These are phyloP conservation scores for Xiphorhynchus elegans DNA, from an alignment of 2,113 vertebrate genomes.

Conservation along the genomic window DNA sequence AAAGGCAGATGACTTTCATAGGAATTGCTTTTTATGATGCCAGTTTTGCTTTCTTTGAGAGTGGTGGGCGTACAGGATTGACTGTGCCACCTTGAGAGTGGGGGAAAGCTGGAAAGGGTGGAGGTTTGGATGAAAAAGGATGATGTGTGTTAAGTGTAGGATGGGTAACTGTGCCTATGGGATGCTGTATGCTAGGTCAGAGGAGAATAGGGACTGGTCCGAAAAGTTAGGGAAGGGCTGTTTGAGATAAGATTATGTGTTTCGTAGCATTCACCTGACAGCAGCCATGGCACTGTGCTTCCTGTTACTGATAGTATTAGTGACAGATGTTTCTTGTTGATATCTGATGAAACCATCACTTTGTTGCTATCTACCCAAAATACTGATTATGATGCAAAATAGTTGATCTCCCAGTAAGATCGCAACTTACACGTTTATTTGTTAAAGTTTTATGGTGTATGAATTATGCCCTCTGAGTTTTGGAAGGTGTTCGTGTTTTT, in stretches of 20 bases:
- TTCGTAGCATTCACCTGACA: neutral
- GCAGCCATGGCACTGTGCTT: fast-evolving
- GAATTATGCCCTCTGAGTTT: neutral
- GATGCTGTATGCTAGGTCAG: fast-evolving
- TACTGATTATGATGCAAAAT: neutral
- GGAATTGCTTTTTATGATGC: neutral
- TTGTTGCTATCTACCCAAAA: neutral
- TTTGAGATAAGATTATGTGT: neutral
- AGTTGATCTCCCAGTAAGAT: neutral
- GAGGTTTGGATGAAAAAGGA: neutral
- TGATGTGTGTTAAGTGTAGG: neutral
- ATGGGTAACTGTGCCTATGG: neutral
- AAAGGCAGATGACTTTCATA: neutral
- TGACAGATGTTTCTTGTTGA: neutral
- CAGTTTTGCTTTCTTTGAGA: neutral
- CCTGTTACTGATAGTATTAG: fast-evolving
- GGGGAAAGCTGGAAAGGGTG: neutral
- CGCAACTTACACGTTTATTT: fast-evolving
- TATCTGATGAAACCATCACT: neutral
- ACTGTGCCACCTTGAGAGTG: neutral
- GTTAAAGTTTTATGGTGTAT: neutral
- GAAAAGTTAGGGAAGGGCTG: neutral
- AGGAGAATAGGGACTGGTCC: neutral
- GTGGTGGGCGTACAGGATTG: neutral
- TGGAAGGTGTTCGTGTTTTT: neutral